Evolutionary conservation across 64 coral and sea anemone genomes (phyloP), one percentile per base, ranked within the genome.

Genomic region (Montipora sp.): DNA sequence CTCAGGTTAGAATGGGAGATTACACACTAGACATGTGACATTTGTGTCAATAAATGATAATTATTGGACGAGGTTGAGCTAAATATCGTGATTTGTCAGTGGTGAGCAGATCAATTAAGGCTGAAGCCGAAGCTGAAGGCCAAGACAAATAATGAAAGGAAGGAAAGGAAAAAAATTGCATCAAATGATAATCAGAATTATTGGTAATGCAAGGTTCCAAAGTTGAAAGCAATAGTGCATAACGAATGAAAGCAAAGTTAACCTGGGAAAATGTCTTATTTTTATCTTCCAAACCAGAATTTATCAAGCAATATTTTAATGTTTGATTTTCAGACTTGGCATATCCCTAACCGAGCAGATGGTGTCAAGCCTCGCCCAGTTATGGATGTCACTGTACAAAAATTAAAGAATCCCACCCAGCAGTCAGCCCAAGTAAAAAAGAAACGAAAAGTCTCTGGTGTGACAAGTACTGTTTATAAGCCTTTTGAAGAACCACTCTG

Each of bases 381-480:
- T 22, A 87, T 72, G 75, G 91, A 87, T 79, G 67, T 93, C 23
- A 66, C 24, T 16, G 45, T 87, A 9, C 75, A 87, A 65, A 93
- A 87, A 51, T 7, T 65, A 1, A 66, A 93, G 48, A 77, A 48
- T 59, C 83, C 91, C 27, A 43, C 71, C 22, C 47, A 93, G 22
- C 59, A 79, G 18, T 13, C 24, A 45, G 19, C 73, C 45, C 58
- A 87, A 19, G 46, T 77, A 7, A 87, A 71, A 27, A 79, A 80
- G 47, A 93, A 87, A 69, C 60, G 72, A 21, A 93, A 24, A 48
- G 75, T 87, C 5, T 87, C 83, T 74, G 89, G 83, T 22, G 75
- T 93, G 51, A 67, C 59, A 50, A 66, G 82, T 23, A 93, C 91
- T 67, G 76, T 93, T 8, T 87, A 87, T 49, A 93, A 93, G 60